These are phyloP conservation scores for Polydrusus tereticollis DNA, from an alignment of 2,888 invertebrate genomes.

Conservation along the genomic window DNA sequence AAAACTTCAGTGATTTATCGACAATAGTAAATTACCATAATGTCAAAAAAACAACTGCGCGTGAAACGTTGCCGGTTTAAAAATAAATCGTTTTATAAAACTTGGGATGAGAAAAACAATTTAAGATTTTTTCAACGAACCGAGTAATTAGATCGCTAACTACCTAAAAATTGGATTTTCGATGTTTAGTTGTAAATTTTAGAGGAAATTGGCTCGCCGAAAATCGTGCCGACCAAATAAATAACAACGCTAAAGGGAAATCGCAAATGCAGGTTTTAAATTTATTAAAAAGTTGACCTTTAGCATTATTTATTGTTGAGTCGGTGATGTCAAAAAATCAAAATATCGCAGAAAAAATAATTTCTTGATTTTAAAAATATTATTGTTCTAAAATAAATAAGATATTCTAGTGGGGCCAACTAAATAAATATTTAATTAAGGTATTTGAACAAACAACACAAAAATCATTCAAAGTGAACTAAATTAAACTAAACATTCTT, in stretches of 20 bases:
- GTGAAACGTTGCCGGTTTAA: slow-evolving; percentile 28
- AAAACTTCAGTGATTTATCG: slow-evolving; percentile 37
- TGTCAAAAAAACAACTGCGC: slow-evolving; percentile 39
- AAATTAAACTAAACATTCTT: too few relatives aligned
- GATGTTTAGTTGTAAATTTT: slow-evolving; percentile 11
- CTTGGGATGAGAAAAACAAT: slow-evolving; percentile 4
- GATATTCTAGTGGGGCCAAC: too few relatives aligned
- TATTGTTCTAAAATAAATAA: too few relatives aligned
- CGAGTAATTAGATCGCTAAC: slow-evolving; percentile 12
- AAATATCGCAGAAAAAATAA: too few relatives aligned
- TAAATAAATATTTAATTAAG: too few relatives aligned
- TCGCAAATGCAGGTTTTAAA: not conserved
- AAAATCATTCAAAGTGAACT: too few relatives aligned
- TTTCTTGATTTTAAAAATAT: too few relatives aligned
- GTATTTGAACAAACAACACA: too few relatives aligned
- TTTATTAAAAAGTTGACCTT: not conserved
- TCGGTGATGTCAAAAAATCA: too few relatives aligned
- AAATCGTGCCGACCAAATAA: not conserved
- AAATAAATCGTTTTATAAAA: slow-evolving; percentile 35
- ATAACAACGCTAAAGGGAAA: not conserved
- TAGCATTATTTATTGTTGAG: too few relatives aligned
- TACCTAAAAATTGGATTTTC: slow-evolving; percentile 11
- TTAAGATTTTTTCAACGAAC: slow-evolving; percentile 22
- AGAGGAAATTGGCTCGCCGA: not conserved
- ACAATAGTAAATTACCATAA: slow-evolving; percentile 42